Conservation (phyloP, 2,888 invertebrate genomes). For the Schizaphis graminum region DNA sequence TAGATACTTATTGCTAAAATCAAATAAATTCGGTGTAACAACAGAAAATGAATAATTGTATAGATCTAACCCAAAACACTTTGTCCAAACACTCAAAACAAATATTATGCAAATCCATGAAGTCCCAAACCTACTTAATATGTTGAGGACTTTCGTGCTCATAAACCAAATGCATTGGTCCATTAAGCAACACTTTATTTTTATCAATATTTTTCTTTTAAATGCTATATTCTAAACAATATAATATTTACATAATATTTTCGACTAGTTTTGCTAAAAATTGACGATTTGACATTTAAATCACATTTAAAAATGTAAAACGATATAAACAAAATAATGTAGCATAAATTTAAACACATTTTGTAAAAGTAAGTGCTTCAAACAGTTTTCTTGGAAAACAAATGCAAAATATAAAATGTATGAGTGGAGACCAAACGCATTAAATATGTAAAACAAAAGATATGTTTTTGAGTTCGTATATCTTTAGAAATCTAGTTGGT, state of each 20-base stretch:
- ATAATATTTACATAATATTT: background rate
- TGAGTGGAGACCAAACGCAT: background rate
- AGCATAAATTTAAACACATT: background rate
- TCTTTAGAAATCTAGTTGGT: background rate
- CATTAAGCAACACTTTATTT: conserved; percentile 19
- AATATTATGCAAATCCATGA: conserved; percentile 53
- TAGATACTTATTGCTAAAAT: background rate
- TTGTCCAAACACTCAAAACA: conserved; percentile 49
- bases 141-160: background rate
- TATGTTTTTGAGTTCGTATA: background rate
- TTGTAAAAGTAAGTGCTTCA: background rate
- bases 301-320: background rate
- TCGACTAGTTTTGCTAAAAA: background rate
- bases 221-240: conserved; percentile 1
- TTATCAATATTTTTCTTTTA: conserved; percentile 6
- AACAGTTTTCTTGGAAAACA: background rate
- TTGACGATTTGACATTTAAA: background rate
- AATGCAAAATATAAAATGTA: background rate
- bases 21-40: conserved; percentile 35
- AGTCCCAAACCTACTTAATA: conserved; percentile 17
- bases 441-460: background rate
- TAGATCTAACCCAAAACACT: conserved; percentile 28
- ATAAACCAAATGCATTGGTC: conserved; percentile 10
- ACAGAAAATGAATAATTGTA: conserved; percentile 51
- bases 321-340: background rate